Conservation (phyloP, 2,797 vertebrate genomes). For the Triplophysa yarkandensis region DNA sequence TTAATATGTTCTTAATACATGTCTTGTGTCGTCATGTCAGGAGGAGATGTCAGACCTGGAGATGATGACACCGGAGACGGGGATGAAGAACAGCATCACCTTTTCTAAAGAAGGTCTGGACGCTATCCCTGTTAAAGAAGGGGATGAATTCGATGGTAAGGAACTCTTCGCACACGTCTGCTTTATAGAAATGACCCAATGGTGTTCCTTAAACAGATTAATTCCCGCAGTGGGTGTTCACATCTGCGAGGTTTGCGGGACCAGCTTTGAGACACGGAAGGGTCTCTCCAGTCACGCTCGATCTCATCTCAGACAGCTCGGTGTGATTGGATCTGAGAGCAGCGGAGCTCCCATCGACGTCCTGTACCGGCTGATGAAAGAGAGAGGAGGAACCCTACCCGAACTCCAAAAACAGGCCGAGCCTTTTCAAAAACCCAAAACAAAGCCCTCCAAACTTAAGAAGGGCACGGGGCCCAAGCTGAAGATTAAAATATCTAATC, state of each 20-base stretch:
- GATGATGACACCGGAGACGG: slow-evolving; percentile 19
- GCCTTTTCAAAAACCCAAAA: slow-evolving; percentile 2
- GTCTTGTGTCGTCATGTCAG: too few relatives aligned
- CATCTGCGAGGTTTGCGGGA: slow-evolving; percentile 72
- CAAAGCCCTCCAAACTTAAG: slow-evolving; percentile 47
- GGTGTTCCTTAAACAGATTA: not conserved
- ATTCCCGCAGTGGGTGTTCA: slow-evolving; percentile 51
- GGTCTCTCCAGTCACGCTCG: slow-evolving; percentile 78
- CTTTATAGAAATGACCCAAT: not conserved
- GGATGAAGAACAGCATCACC: not conserved
- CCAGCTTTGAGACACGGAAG: slow-evolving; percentile 70
- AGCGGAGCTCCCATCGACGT: slow-evolving; percentile 74
- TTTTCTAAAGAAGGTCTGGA: slow-evolving; percentile 19
- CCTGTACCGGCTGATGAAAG: slow-evolving; percentile 69
- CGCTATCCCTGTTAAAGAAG: slow-evolving; percentile 31
- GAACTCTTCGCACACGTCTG: not conserved
- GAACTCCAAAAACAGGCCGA: not conserved
- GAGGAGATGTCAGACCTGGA: slow-evolving; percentile 30
- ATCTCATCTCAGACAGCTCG: slow-evolving; percentile 73
- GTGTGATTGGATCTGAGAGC: slow-evolving; percentile 70
- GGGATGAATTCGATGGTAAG: slow-evolving; percentile 64
- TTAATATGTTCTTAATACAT: too few relatives aligned
- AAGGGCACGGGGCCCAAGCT: slow-evolving; percentile 51
- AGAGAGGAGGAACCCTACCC: slow-evolving; percentile 62
- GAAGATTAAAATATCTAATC: slow-evolving; percentile 53